phyloP scores from a whole-genome alignment of 2,888 invertebrate species.

The Xestobium rufovillosum region DNA sequence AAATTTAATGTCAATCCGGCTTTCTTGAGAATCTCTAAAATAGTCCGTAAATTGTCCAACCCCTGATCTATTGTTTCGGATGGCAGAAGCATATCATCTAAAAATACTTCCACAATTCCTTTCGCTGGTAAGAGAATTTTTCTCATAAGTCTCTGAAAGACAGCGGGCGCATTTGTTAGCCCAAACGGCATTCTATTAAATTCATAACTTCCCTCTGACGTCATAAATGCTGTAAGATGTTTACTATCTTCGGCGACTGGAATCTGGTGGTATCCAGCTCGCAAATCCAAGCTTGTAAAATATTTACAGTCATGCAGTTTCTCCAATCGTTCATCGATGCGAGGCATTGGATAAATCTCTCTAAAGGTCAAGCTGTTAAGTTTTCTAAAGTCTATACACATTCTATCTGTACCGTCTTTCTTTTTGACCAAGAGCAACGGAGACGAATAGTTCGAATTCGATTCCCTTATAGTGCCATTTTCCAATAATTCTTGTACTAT shows the following conservation, averaged over 20 bases:
- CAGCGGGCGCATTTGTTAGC: too few species aligned
- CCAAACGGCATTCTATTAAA: too few species aligned
- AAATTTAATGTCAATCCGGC: conserved; percentile 29
- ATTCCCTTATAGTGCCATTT: conserved; percentile 21
- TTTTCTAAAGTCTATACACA: neutral
- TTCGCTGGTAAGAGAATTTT: neutral
- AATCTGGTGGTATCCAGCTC: conserved; percentile 1
- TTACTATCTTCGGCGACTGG: too few species aligned
- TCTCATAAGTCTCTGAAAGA: too few species aligned
- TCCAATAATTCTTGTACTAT: conserved; percentile 21
- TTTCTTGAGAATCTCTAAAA: conserved; percentile 24
- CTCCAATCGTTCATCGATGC: neutral
- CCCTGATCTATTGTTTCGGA: conserved; percentile 19
- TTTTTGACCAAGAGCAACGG: too few species aligned
- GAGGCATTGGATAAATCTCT: too few species aligned
- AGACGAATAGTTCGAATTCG: too few species aligned
- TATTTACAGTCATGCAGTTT: neutral
- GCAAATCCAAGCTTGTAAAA: neutral
- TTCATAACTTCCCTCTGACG: too few species aligned
- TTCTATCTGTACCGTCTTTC: neutral
- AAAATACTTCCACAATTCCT: neutral
- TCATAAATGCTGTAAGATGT: too few species aligned
- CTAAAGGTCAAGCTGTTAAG: conserved; percentile 1
- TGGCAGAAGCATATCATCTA: conserved; percentile 21
- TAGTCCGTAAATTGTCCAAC: conserved; percentile 25